A percentile compares a stretch with the other conserved stretches of the same genome.
These are phyloP conservation scores for Pentamera pediparva DNA, from an alignment of 53 echinoderm and acorn worm species.

Conservation along the genomic window DNA sequence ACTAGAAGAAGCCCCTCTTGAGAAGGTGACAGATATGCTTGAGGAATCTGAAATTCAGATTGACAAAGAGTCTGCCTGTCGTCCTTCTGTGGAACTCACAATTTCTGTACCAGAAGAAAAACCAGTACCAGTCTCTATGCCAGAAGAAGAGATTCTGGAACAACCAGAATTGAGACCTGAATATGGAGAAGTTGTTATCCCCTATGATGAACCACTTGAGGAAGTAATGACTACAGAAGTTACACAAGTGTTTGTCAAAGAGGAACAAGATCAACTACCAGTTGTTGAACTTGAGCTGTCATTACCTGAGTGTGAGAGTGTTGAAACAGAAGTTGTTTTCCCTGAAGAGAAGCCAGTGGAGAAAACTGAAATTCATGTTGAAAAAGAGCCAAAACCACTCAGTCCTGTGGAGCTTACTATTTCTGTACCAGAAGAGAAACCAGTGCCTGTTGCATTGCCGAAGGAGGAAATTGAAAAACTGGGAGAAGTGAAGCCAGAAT, in stretches of 20 bases:
- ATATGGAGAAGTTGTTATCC: constrained; percentile 43
- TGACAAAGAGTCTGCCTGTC: constrained; percentile 36
- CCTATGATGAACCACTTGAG: background rate
- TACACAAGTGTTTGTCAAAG: too few relatives aligned
- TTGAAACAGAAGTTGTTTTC: too few relatives aligned
- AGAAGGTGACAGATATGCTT: too few relatives aligned
- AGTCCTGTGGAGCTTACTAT: constrained; percentile 42
- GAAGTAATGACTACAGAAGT: too few relatives aligned
- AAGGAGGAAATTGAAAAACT: background rate
- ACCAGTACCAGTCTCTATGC: constrained; percentile 18
- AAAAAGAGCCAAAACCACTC: constrained; percentile 35
- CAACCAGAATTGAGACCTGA: constrained; percentile 39
- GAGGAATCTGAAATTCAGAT: constrained; percentile 50
- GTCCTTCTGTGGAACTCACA: constrained; percentile 52
- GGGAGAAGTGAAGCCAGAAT: background rate
- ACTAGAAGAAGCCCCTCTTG: constrained; percentile 38
- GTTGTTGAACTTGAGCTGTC: too few relatives aligned
- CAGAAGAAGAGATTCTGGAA: constrained; percentile 37
- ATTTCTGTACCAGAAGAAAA: constrained; percentile 26
- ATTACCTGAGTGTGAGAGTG: too few relatives aligned
- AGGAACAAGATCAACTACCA: too few relatives aligned
- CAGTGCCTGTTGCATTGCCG: background rate
- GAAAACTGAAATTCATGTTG: constrained; percentile 44
- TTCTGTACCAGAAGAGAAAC: constrained; percentile 8
- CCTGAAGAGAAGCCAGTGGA: too few relatives aligned